phyloP scores from a whole-genome alignment of 2,888 invertebrate species.

The Apomyelois bistriatella region DNA sequence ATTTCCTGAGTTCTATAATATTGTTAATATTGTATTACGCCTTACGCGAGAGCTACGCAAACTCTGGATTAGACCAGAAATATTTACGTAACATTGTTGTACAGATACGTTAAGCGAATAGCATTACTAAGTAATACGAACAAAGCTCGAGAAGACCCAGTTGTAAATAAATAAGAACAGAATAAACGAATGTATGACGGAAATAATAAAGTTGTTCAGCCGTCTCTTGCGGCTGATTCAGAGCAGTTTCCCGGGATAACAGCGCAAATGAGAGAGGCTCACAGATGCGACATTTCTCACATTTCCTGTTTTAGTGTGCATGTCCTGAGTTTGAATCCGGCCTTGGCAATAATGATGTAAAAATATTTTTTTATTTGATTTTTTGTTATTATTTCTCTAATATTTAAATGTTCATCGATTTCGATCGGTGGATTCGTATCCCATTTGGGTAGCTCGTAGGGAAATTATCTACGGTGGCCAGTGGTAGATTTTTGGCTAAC shows the following conservation, averaged over 20 bases:
- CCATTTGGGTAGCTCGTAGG: too few relatives aligned
- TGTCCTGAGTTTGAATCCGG: too few relatives aligned
- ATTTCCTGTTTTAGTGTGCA: too few relatives aligned
- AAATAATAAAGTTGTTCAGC: not conserved
- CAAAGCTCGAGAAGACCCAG: not conserved
- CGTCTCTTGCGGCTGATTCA: not conserved
- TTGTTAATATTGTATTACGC: conserved; percentile 4
- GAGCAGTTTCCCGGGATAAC: conserved; percentile 9
- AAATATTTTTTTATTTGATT: too few relatives aligned
- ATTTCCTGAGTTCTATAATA: conserved; percentile 2
- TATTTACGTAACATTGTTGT: not conserved
- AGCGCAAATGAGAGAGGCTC: too few relatives aligned
- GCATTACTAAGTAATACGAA: not conserved
- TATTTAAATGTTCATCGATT: too few relatives aligned
- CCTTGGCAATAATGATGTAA: too few relatives aligned
- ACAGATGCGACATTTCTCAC: too few relatives aligned
- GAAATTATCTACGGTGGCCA: too few relatives aligned
- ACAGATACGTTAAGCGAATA: not conserved
- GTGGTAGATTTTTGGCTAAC: too few relatives aligned
- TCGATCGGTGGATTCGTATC: too few relatives aligned
- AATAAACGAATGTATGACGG: not conserved
- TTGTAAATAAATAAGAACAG: not conserved
- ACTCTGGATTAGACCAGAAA: conserved; percentile 1
- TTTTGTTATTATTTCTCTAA: too few relatives aligned
- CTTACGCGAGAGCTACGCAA: not conserved